These are phyloP conservation scores for Gobiocypris rarus DNA, from an alignment of 2,113 vertebrate species.

Conservation along the genomic window DNA sequence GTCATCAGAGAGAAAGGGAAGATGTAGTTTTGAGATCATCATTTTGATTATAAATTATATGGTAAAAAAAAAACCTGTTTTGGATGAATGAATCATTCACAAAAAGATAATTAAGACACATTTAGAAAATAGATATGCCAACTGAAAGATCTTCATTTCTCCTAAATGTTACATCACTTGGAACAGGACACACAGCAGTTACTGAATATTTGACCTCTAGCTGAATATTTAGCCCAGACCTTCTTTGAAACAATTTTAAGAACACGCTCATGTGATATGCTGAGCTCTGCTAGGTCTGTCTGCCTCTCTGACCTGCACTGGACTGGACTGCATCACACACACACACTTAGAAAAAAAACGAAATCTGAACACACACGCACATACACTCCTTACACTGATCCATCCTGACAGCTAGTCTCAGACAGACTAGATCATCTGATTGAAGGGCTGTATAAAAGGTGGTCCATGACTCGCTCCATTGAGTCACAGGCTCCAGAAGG, in stretches of 20 bases:
- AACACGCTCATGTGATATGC: conserved; percentile 32
- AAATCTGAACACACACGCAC: background rate
- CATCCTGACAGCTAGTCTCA: conserved; percentile 29
- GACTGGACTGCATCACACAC: background rate
- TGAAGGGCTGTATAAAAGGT: conserved; percentile 25
- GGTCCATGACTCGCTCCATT: conserved; percentile 35
- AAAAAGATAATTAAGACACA: background rate
- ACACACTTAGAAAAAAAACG: background rate
- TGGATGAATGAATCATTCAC: background rate
- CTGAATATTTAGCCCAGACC: background rate
- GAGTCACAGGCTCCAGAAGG: conserved; percentile 35
- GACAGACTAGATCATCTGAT: conserved; percentile 26
- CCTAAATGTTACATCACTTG: too few relatives aligned
- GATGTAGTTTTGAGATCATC: too few relatives aligned
- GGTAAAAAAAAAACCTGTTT: background rate
- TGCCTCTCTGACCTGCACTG: conserved; percentile 21
- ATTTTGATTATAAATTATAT: background rate
- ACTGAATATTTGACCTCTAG: conserved; percentile 33
- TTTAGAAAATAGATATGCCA: too few relatives aligned
- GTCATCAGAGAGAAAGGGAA: too few relatives aligned
- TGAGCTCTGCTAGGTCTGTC: conserved; percentile 29
- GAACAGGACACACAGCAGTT: background rate
- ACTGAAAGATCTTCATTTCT: too few relatives aligned
- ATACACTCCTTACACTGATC: conserved; percentile 31
- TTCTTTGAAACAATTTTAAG: conserved; percentile 16